Evolutionary conservation across 2,888 invertebrate genomes (phyloP), one percentile per base, ranked within the genome.

Genomic region (Drosophila mimica): DNA sequence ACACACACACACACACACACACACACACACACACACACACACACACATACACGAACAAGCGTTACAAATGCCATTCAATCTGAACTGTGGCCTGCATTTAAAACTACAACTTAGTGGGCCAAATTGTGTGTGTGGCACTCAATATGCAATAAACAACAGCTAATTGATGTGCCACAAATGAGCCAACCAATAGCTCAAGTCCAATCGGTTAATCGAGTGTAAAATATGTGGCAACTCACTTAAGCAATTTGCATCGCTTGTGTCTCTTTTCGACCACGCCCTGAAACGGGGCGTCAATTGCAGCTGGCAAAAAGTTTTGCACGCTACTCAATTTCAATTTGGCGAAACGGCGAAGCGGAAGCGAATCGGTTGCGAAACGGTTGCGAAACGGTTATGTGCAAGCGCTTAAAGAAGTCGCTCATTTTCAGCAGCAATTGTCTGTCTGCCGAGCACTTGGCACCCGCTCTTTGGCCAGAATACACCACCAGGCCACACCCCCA

Each of bases 281-380:
- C 20, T 31, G 63, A 48, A 15, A 40, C 30, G 17, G 36, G 30
- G 31, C 13, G 13, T 20, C 40, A n/a, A 46, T 20, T 20, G 46
- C 20, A 34, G 40, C 13, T 4, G 15, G 40, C 52, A 1, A 64
- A 81, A 82, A 82, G 69, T 82, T 82, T 71, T 49, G 52, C 52
- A 61, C 63, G 76, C 82, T 79, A 77, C 79, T 85, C 77, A 72
- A 83, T 88, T 85, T 85, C 73, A 81, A 82, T 83, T 74, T 61
- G 54, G 54, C 63, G 61, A 71, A 72, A 59, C 61, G 48, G 54
- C 51, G 58, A 78, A 76, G 46, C 72, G 71, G 61, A 63, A 48
- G 58, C 46, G 58, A 78, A 72, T 52, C 68, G 71, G 58, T 60
- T 43, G 51, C 43, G 46, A 46, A 25, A 15, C 15, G 71, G 60